Conservation (phyloP, 1,140 invertebrate species). For the Drosophila pectinifera region DNA sequence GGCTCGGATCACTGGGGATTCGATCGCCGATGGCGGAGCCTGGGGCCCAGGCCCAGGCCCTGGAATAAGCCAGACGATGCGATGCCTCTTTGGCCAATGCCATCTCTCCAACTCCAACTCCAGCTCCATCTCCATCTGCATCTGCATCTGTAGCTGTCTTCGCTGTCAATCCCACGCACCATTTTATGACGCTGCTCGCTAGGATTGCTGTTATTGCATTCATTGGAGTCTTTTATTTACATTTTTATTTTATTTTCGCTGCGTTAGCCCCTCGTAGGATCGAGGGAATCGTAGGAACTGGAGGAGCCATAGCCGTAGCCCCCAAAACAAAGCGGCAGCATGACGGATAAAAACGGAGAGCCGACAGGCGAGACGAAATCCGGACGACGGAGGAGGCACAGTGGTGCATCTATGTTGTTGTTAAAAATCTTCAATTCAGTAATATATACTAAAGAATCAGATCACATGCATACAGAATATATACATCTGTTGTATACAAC, state of each 20-base stretch:
- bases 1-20: constrained; percentile 2
- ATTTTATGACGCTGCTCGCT: constrained; percentile 66
- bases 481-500: background rate
- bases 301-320: constrained; percentile 20
- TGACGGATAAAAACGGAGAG: constrained; percentile 57
- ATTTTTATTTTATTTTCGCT: constrained; percentile 65
- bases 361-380: constrained; percentile 35
- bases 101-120: constrained; percentile 2
- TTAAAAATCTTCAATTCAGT: background rate
- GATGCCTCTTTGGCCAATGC: constrained; percentile 10
- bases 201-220: constrained; percentile 72
- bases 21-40: constrained; percentile 33
- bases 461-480: background rate
- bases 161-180: constrained; percentile 74
- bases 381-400: constrained; percentile 9
- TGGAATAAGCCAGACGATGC: constrained; percentile 17
- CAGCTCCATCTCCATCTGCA: constrained; percentile 21
- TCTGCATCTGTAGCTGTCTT: constrained; percentile 51
- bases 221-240: constrained; percentile 76
- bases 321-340: constrained; percentile 58
- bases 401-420: background rate
- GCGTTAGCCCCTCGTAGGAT: constrained; percentile 34
- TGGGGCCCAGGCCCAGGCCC: constrained; percentile 17
- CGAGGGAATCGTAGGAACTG: constrained; percentile 32
- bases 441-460: background rate